Conservation (phyloP, 2,113 vertebrate species). For the Dromiciops gliroides region DNA sequence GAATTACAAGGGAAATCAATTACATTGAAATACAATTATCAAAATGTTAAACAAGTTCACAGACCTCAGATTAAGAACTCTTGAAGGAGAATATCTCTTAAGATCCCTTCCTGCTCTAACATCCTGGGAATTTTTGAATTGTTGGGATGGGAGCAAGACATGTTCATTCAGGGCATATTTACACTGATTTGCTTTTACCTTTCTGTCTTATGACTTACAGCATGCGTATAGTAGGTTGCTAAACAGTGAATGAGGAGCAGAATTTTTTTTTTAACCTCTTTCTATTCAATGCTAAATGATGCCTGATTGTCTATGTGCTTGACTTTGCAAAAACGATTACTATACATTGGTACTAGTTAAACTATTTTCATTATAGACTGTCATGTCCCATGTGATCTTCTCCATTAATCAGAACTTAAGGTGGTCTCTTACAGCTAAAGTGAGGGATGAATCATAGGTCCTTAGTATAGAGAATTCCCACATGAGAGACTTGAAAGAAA, state of each 20-base stretch:
- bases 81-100: not conserved
- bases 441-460: not conserved
- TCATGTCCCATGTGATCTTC: not conserved
- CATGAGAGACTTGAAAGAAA: constrained; percentile 35
- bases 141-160: constrained; percentile 22
- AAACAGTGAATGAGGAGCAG: not conserved
- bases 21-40: not conserved
- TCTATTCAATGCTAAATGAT: not conserved
- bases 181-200: not conserved
- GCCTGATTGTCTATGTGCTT: not conserved
- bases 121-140: not conserved
- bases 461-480: constrained; percentile 8
- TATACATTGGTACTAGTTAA: not conserved
- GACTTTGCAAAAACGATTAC: not conserved
- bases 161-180: not conserved
- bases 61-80: not conserved
- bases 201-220: not conserved
- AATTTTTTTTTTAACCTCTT: not conserved
- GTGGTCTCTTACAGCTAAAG: constrained; percentile 1
- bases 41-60: not conserved
- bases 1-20: not conserved
- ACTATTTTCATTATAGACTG: not conserved
- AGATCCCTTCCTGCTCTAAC: not conserved
- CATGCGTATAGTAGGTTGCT: constrained; percentile 18
- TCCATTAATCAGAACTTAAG: not conserved